These are phyloP conservation scores for Pimpla rufipes DNA, from an alignment of 2,888 invertebrate genomes.

Conservation along the genomic window DNA sequence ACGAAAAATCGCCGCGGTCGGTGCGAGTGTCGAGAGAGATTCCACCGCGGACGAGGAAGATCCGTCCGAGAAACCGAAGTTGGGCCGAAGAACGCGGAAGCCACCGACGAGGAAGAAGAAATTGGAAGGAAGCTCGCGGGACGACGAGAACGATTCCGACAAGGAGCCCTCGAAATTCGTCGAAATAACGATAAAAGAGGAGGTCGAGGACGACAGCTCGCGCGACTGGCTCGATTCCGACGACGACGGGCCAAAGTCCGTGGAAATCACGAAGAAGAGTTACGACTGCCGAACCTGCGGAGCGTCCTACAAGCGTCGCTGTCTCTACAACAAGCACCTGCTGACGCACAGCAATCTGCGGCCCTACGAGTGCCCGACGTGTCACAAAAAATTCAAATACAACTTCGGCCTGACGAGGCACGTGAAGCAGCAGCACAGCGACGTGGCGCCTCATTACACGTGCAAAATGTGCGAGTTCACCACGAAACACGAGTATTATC, in stretches of 20 bases:
- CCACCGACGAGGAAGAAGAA: conserved; percentile 37
- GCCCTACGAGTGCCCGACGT: conserved; percentile 69
- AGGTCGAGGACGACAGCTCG: conserved; percentile 7
- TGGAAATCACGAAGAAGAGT: conserved; percentile 21
- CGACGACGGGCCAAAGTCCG: conserved; percentile 7
- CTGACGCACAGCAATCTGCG: conserved; percentile 66
- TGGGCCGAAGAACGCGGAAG: conserved; percentile 15
- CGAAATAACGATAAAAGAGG: conserved; percentile 18
- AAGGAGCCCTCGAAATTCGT: conserved; percentile 33
- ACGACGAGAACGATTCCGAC: conserved; percentile 48
- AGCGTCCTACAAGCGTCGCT: conserved; percentile 50
- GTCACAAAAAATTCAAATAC: conserved; percentile 71
- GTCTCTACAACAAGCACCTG: conserved; percentile 65
- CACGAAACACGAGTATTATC: conserved; percentile 60
- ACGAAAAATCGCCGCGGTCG: conserved; percentile 25
- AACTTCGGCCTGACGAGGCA: conserved; percentile 69
- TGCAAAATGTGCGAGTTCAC: conserved; percentile 69
- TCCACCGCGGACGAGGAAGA: conserved; percentile 32
- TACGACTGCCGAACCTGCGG: conserved; percentile 62
- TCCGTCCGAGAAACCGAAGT: conserved; percentile 21
- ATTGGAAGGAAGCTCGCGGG: conserved; percentile 51
- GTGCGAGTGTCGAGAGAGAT: conserved; percentile 20
- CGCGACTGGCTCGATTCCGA: conserved; percentile 29
- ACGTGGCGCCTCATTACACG: conserved; percentile 67
- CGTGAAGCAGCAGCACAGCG: conserved; percentile 65